Percentiles rank a stretch among this genome's conserved stretches.
Evolutionary conservation across 1,140 invertebrate species (phyloP).

Genomic region (Lysiphlebus fabarum): DNA sequence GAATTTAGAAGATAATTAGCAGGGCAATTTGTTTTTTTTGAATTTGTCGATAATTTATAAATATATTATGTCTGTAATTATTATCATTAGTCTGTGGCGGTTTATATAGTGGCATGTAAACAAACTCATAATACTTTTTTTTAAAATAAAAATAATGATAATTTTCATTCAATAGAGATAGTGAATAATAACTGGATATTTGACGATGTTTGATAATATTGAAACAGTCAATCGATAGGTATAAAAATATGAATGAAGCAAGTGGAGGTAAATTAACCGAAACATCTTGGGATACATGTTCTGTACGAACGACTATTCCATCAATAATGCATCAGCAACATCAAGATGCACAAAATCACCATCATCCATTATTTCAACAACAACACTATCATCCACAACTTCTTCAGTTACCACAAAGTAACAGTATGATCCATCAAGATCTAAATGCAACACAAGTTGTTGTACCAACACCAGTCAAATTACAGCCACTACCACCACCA

Average conservation of each 20-base stretch:
- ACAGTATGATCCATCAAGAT: constrained; percentile 39
- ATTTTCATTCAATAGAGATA: not conserved
- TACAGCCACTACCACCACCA: constrained; percentile 48
- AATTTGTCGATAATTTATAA: constrained; percentile 18
- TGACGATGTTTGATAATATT: constrained; percentile 9
- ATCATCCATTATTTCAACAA: constrained; percentile 31
- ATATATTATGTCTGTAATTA: constrained; percentile 12
- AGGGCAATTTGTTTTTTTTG: constrained; percentile 37
- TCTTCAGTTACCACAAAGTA: constrained; percentile 25
- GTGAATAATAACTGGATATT: not conserved
- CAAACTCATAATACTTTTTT: constrained; percentile 46
- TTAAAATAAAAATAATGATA: constrained; percentile 6
- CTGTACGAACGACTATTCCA: constrained; percentile 21
- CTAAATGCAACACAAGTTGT: constrained; percentile 47
- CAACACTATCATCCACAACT: constrained; percentile 38
- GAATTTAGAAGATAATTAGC: constrained; percentile 36
- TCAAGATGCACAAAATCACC: constrained; percentile 36
- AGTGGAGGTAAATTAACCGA: constrained; percentile 52
- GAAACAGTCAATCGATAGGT: constrained; percentile 14
- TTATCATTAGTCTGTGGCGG: constrained; percentile 28
- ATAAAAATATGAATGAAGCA: constrained; percentile 53
- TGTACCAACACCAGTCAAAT: constrained; percentile 58
- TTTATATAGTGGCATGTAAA: constrained; percentile 47
- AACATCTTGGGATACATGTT: constrained; percentile 52
- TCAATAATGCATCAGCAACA: constrained; percentile 40